Percentiles rank a stretch among this genome's conserved stretches.
Evolutionary conservation across 2,797 vertebrate genomes (phyloP).

Genomic region (Rhinichthys osculus): DNA sequence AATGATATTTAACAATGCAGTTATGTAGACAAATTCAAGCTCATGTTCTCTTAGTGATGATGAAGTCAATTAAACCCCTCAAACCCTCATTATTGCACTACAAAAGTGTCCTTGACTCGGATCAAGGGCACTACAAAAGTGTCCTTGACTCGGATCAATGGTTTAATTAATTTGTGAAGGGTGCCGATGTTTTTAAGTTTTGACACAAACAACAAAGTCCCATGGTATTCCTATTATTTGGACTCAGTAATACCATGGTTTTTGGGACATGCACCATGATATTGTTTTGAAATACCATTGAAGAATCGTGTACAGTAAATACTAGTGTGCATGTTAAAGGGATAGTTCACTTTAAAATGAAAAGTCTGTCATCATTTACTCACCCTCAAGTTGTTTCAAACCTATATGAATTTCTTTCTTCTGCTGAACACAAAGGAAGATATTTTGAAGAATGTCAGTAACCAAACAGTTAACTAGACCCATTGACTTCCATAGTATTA

Average conservation of each 20-base stretch:
- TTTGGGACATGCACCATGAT: background rate
- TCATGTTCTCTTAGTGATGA: background rate
- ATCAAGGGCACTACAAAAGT: no score
- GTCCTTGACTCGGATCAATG: constrained; percentile 7
- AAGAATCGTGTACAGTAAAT: background rate
- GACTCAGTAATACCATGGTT: background rate
- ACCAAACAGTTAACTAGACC: no score
- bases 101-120: background rate
- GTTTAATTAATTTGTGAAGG: constrained; percentile 25
- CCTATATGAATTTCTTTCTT: no score
- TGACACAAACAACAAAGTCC: background rate
- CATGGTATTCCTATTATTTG: background rate
- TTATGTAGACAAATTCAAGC: background rate
- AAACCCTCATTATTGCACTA: background rate
- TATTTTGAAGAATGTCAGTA: no score
- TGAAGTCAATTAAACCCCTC: constrained; percentile 18
- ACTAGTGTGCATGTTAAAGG: background rate
- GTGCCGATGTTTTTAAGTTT: background rate
- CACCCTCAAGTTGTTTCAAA: no score
- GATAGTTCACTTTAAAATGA: no score
- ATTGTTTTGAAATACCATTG: background rate
- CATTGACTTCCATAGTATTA: no score
- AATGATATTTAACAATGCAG: background rate
- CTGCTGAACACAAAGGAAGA: no score
- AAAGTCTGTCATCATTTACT: no score